Evolutionary conservation across 2,797 vertebrate species (phyloP).

Genomic region (Pseudochirops corinnae): DNA sequence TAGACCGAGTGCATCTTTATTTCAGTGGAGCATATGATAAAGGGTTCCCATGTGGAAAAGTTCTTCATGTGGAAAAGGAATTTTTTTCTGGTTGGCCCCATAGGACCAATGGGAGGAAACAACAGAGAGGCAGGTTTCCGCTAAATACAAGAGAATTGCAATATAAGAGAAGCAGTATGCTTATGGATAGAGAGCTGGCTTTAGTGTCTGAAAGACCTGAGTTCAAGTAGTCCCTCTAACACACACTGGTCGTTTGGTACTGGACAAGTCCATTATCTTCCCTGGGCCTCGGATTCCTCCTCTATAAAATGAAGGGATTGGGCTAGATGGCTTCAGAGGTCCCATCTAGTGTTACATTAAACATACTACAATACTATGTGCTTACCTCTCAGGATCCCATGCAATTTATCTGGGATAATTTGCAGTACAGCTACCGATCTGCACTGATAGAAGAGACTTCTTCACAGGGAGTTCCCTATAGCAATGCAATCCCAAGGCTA

Average conservation of each 20-base stretch:
- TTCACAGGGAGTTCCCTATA: neutral
- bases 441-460: neutral
- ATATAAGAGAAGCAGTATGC: neutral
- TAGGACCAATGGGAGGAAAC: neutral
- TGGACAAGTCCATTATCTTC: neutral
- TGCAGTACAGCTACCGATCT: neutral
- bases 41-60: slow-evolving; percentile 1
- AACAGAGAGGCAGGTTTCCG: neutral
- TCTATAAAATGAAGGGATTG: neutral
- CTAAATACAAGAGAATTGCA: neutral
- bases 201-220: neutral
- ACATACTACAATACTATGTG: neutral
- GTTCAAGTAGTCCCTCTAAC: neutral
- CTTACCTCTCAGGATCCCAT: neutral
- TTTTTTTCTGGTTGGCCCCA: neutral
- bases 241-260: neutral
- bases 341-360: neutral
- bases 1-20: neutral
- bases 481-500: neutral
- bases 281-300: neutral
- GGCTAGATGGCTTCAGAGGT: neutral
- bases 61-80: slow-evolving; percentile 1
- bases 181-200: neutral
- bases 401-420: neutral
- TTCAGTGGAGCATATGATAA: neutral